Evolutionary conservation across 2,888 invertebrate species (phyloP).

Genomic region (Oscheius sp.): DNA sequence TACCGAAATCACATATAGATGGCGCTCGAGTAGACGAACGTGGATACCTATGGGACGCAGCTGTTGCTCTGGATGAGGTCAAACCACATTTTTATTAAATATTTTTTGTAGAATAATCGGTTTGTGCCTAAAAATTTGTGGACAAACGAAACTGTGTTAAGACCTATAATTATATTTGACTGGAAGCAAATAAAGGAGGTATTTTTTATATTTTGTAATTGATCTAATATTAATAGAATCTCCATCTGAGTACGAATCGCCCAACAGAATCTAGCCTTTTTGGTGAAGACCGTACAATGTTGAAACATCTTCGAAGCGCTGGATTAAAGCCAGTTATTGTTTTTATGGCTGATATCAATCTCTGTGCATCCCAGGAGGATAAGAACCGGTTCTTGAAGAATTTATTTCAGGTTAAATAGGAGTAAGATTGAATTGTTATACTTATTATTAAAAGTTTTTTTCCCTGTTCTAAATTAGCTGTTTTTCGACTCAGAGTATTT

Average conservation of each 20-base stretch:
- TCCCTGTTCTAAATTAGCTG: not conserved
- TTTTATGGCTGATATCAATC: constrained; percentile 1
- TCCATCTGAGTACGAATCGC: not conserved
- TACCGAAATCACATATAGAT: constrained; percentile 1
- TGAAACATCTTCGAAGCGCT: not conserved
- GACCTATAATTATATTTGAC: constrained; percentile 17
- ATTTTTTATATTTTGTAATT: not conserved
- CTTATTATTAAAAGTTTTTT: not conserved
- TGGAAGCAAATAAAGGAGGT: constrained; percentile 26
- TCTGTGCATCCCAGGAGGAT: not conserved
- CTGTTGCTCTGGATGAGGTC: constrained; percentile 14
- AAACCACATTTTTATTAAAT: not conserved
- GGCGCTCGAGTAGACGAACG: not conserved
- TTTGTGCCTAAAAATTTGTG: constrained; percentile 9
- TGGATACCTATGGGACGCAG: constrained; percentile 8
- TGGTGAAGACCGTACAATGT: constrained; percentile 25
- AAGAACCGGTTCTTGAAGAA: constrained; percentile 21
- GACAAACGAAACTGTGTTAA: not conserved
- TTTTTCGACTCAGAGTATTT: not conserved
- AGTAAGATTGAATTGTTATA: not conserved
- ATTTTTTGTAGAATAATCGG: constrained; percentile 8
- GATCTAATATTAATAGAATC: not conserved
- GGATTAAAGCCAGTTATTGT: constrained; percentile 11
- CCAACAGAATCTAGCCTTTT: constrained; percentile 4
- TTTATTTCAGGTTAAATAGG: not conserved